Percentiles rank a stretch among this genome's conserved stretches.
Conservation (phyloP, 2,113 vertebrate species). For the Trogon surrucura region DNA sequence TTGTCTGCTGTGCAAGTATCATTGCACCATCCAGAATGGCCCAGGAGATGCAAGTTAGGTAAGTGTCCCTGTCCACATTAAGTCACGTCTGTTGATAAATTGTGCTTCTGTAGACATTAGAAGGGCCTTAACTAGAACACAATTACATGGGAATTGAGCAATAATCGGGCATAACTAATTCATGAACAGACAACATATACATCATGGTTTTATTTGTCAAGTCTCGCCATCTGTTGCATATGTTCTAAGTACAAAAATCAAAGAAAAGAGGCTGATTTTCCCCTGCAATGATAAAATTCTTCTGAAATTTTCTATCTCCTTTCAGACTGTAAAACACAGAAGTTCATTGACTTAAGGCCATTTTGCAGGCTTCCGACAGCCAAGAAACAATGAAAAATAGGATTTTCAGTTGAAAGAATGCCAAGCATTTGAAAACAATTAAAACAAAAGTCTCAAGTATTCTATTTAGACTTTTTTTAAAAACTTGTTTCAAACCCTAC, state of each 20-base stretch:
- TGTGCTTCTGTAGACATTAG: not conserved
- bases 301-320: not conserved
- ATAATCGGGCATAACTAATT: constrained; percentile 17
- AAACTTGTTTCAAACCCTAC: not conserved
- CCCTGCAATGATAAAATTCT: not conserved
- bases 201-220: constrained; percentile 9
- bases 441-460: not conserved
- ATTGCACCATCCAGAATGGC: not conserved
- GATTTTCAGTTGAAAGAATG: constrained; percentile 28
- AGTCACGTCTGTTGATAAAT: not conserved
- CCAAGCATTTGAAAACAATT: constrained; percentile 39
- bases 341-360: constrained; percentile 33
- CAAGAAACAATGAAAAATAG: constrained; percentile 43
- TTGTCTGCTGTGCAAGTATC: not conserved
- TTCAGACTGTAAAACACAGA: constrained; percentile 13
- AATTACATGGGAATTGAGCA: constrained; percentile 31
- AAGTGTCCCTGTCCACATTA: not conserved
- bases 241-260: not conserved
- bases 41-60: not conserved
- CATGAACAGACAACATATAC: constrained; percentile 16
- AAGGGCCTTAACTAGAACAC: not conserved
- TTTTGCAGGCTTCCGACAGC: constrained; percentile 26
- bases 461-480: not conserved
- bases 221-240: constrained; percentile 42
- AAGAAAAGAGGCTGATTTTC: not conserved